Evolutionary conservation across 2,888 invertebrate genomes (phyloP).

Genomic region (Liodrosophila aerea): DNA sequence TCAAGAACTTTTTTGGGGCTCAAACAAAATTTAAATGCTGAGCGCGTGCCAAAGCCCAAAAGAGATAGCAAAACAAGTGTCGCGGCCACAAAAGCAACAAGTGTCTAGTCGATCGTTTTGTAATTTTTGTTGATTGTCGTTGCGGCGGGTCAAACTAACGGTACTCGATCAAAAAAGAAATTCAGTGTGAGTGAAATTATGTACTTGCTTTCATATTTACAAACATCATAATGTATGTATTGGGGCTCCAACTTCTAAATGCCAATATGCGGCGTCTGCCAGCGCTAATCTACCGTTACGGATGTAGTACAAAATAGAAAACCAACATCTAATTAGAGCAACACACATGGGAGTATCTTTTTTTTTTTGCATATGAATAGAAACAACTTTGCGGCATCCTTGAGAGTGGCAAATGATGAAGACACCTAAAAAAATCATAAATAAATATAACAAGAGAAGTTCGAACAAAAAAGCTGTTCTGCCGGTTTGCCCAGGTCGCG

Average conservation of each 20-base stretch:
- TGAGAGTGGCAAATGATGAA: constrained; percentile 22
- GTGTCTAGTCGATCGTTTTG: constrained; percentile 34
- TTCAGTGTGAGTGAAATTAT: constrained; percentile 66
- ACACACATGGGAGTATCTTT: too few relatives aligned
- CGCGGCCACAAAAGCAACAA: constrained; percentile 44
- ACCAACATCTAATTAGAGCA: constrained; percentile 16
- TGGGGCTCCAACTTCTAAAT: constrained; percentile 27
- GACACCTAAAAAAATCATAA: constrained; percentile 29
- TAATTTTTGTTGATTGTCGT: constrained; percentile 28
- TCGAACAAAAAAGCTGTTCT: constrained; percentile 62
- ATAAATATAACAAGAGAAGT: constrained; percentile 19
- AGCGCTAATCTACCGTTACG: constrained; percentile 34
- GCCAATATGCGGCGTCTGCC: constrained; percentile 19
- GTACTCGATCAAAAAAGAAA: constrained; percentile 63
- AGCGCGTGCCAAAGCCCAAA: constrained; percentile 49
- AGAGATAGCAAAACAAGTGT: constrained; percentile 35
- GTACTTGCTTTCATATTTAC: constrained; percentile 56
- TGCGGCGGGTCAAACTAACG: constrained; percentile 73
- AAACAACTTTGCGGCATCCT: constrained; percentile 22
- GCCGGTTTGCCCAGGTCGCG: constrained; percentile 72
- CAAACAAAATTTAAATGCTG: constrained; percentile 47
- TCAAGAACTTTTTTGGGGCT: constrained; percentile 57
- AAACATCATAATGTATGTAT: constrained; percentile 20
- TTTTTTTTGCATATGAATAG: constrained; percentile 43
- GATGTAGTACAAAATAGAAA: constrained; percentile 6